Base-by-base conservation (phyloP, 1,140 invertebrate species). In the Hypothenemus hampei region DNA sequence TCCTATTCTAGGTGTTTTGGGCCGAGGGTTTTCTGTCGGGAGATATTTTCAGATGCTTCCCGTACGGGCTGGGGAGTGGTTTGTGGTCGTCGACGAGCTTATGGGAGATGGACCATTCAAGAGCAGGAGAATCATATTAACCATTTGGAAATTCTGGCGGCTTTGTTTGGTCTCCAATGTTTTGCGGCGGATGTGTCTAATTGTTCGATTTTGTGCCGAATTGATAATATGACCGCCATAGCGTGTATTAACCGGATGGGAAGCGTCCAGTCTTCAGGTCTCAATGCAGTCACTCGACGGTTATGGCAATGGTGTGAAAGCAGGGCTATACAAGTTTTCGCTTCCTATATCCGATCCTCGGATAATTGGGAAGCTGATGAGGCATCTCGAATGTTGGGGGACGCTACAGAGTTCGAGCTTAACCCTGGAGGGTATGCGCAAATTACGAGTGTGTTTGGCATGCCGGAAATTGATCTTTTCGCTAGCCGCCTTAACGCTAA, bases 211-310 rank as follows among this genome's bases (percentile, higher is more conserved):
- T 35, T 59, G 35, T 50, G 58, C 2, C 18, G 46, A 43, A 53
- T 63, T 8, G 63, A 69, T 29, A 65, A 69, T 31, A 62, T 62
- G 4, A 68, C 65, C 11, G 60, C 55, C 1, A 43, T 65, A 1
- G 16, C 56, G 1, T 64, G 65, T 23, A n/a, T n/a, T n/a, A 65
- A 61, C 21, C 60, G 60, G 35, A 65, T 66, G 61, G 64, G 62
- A 0, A 57, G 58, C 13, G 47, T 64, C 5, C 59, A 58, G 24
- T 57, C 45, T 37, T 37, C 45, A 13, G 22, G 49, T 2, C 40
- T 68, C 1, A 62, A 31, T n/a, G 20, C 52, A 15, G 23, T 65
- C 16, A 18, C 59, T 4, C 46, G 53, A 39, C n/a, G 21, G 13
- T 58, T 62, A 35, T 65, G 58, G 61, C 55, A 58, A 33, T 62